Conservation (phyloP, 2,888 invertebrate genomes). For the Ethmia dodecea region DNA sequence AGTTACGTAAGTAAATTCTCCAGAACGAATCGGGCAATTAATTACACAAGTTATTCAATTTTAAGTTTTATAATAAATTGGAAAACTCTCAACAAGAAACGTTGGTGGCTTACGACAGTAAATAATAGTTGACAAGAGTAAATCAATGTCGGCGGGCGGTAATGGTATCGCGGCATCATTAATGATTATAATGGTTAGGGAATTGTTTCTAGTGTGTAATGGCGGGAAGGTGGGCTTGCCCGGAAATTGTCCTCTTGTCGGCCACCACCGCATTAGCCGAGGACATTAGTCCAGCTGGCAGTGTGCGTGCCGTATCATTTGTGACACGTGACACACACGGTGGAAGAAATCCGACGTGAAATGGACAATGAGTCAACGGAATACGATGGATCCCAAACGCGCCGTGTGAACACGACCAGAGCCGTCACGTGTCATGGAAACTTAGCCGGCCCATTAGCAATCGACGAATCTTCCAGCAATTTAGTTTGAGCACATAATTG, state of each 20-base stretch:
- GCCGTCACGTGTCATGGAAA: constrained; percentile 53
- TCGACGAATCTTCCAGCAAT: constrained; percentile 68
- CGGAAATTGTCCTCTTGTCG: constrained; percentile 73
- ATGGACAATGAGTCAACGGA: constrained; percentile 41
- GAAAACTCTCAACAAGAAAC: constrained; percentile 8
- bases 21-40: constrained; percentile 2
- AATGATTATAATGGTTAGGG: constrained; percentile 63
- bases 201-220: constrained; percentile 68
- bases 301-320: constrained; percentile 56
- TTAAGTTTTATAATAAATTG: constrained; percentile 20
- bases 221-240: constrained; percentile 61
- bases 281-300: constrained; percentile 60
- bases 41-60: constrained; percentile 15
- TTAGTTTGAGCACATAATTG: constrained; percentile 74
- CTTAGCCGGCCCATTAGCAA: constrained; percentile 58
- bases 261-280: constrained; percentile 60
- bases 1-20: neutral
- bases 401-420: constrained; percentile 41
- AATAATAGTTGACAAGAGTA: constrained; percentile 35
- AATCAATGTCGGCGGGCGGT: constrained; percentile 45
- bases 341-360: constrained; percentile 27
- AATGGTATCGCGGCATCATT: constrained; percentile 46
- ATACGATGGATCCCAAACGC: constrained; percentile 22
- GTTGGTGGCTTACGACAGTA: constrained; percentile 26
- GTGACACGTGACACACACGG: constrained; percentile 47